These are phyloP conservation scores for Calycopis cecrops DNA, from an alignment of 1,140 invertebrate genomes.

Conservation along the genomic window DNA sequence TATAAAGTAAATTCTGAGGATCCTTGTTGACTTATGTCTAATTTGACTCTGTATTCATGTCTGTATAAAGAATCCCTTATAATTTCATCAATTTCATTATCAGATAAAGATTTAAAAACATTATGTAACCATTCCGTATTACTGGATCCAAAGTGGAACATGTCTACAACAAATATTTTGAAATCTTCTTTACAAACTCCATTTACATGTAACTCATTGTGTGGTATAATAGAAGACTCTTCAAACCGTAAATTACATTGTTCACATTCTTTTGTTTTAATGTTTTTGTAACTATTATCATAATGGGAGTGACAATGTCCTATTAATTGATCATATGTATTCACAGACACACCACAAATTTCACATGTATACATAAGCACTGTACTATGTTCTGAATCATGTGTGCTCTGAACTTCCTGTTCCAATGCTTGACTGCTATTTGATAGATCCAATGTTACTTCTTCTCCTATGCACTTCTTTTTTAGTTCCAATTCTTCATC, in stretches of 20 bases:
- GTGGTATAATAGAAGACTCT: slow-evolving; percentile 22
- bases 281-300: slow-evolving; percentile 19
- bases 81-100: slow-evolving; percentile 25
- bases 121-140: slow-evolving; percentile 45
- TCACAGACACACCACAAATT: slow-evolving; percentile 35
- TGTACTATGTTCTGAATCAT: not conserved
- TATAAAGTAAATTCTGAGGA: slow-evolving; percentile 34
- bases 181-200: slow-evolving; percentile 17
- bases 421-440: not conserved
- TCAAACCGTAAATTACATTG: slow-evolving; percentile 35
- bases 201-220: slow-evolving; percentile 30
- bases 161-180: slow-evolving; percentile 36
- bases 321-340: slow-evolving; percentile 46
- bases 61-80: slow-evolving; percentile 44
- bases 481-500: no score
- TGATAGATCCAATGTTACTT: no score
- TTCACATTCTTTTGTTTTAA: slow-evolving; percentile 27
- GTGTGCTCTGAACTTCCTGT: not conserved
- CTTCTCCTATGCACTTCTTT: no score
- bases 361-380: slow-evolving; percentile 32
- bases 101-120: slow-evolving; percentile 32
- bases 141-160: slow-evolving; percentile 37
- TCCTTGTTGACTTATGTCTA: slow-evolving; percentile 41
- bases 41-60: slow-evolving; percentile 43
- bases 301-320: slow-evolving; percentile 52